phyloP scores from a whole-genome alignment of 2,113 vertebrate species.

The Poeciliopsis turrubarensis region DNA sequence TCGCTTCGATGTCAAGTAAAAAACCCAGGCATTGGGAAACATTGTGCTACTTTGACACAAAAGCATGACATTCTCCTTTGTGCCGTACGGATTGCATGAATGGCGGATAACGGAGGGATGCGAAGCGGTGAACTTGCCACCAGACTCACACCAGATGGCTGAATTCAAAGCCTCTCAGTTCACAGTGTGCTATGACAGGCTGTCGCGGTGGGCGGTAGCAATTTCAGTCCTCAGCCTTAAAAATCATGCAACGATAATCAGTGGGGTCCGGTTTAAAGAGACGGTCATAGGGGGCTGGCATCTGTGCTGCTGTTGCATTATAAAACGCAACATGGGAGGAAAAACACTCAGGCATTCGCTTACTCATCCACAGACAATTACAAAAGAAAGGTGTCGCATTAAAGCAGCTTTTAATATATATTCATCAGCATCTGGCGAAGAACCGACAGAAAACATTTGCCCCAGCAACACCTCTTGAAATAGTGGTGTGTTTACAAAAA shows the following conservation, averaged over 20 bases:
- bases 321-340: neutral
- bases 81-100: conserved; percentile 8
- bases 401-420: conserved; percentile 17
- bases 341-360: neutral
- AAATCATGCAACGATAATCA: conserved; percentile 61
- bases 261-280: conserved; percentile 55
- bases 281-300: neutral
- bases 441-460: conserved; percentile 39
- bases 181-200: conserved; percentile 64
- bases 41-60: conserved; percentile 5
- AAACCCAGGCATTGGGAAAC: neutral
- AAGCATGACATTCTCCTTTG: conserved; percentile 1
- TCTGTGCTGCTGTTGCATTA: conserved; percentile 27
- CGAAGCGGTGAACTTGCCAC: conserved; percentile 38
- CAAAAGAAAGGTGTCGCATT: neutral
- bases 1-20: neutral
- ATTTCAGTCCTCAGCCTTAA: conserved; percentile 59
- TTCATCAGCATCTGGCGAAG: conserved; percentile 14
- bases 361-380: neutral
- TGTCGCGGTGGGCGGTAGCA: conserved; percentile 65
- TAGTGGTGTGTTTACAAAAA: conserved; percentile 46
- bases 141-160: conserved; percentile 65
- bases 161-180: conserved; percentile 63
- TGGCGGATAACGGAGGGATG: conserved; percentile 16
- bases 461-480: conserved; percentile 33